Evolutionary conservation across 2,113 vertebrate genomes (phyloP).

Genomic region (Ornithorhynchus anatinus): DNA sequence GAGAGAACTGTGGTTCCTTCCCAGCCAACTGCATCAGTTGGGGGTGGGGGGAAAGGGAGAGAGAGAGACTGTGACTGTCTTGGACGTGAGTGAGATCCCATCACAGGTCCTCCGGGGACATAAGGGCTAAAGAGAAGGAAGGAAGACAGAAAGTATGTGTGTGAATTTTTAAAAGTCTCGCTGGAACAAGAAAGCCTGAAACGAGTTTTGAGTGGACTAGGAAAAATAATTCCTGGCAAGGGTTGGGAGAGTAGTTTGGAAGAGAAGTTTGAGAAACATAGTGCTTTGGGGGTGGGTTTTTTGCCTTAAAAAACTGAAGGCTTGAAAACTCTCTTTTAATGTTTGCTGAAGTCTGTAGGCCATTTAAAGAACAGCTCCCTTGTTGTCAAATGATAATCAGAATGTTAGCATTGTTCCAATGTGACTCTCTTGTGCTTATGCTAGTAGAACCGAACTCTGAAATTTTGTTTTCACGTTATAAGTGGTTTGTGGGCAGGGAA

Average conservation of each 20-base stretch:
- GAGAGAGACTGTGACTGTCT: no score
- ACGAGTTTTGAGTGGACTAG: background rate
- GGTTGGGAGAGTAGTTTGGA: background rate
- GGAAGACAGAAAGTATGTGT: background rate
- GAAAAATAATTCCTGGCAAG: background rate
- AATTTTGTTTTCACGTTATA: background rate
- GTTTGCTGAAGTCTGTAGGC: constrained; percentile 10
- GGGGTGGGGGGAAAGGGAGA: no score
- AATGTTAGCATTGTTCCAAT: constrained; percentile 19
- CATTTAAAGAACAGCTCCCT: constrained; percentile 16
- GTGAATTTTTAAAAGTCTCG: constrained; percentile 1
- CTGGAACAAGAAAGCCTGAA: background rate
- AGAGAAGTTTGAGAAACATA: background rate
- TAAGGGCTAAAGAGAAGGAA: background rate
- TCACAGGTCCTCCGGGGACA: background rate
- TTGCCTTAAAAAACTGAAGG: constrained; percentile 25
- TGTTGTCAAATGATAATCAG: constrained; percentile 20
- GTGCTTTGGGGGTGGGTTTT: background rate
- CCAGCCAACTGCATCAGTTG: no score
- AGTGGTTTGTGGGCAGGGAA: background rate
- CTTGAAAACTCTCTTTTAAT: constrained; percentile 13
- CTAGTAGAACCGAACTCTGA: background rate
- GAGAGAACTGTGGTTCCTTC: no score
- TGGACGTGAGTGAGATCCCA: no score
- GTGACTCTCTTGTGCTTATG: constrained; percentile 4